Evolutionary conservation across 2,113 vertebrate genomes (phyloP).

Genomic region (Psittacula cyanocephala): DNA sequence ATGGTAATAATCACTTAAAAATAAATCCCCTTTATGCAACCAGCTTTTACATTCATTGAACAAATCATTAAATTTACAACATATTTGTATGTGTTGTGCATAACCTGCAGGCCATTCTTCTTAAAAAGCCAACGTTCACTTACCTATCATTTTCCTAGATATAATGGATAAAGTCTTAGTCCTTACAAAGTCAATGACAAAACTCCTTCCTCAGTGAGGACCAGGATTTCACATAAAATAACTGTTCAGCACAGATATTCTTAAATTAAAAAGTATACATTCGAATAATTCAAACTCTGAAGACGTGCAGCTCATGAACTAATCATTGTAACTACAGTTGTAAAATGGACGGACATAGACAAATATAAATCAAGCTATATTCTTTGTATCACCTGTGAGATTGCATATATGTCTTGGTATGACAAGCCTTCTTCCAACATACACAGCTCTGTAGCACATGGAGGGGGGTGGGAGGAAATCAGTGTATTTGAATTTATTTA

Average conservation of each 20-base stretch:
- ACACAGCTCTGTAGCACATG: background rate
- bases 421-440: background rate
- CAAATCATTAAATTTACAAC: constrained; percentile 22
- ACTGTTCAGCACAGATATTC: background rate
- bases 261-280: background rate
- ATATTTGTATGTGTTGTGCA: background rate
- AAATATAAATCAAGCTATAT: background rate
- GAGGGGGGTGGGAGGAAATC: background rate
- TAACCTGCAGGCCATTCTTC: background rate
- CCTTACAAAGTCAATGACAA: background rate
- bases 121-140: background rate
- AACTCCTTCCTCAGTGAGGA: background rate
- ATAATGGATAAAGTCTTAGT: background rate
- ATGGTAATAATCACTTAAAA: constrained; percentile 57
- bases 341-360: background rate
- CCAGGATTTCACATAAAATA: background rate
- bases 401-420: background rate
- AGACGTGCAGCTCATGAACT: background rate
- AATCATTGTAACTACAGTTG: background rate
- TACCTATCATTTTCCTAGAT: background rate
- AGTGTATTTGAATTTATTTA: background rate
- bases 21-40: constrained; percentile 54
- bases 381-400: background rate
- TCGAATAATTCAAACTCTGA: background rate
- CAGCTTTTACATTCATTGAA: constrained; percentile 36